Conservation (phyloP, 1,140 invertebrate species). For the Pseudomyrmex gracilis region DNA sequence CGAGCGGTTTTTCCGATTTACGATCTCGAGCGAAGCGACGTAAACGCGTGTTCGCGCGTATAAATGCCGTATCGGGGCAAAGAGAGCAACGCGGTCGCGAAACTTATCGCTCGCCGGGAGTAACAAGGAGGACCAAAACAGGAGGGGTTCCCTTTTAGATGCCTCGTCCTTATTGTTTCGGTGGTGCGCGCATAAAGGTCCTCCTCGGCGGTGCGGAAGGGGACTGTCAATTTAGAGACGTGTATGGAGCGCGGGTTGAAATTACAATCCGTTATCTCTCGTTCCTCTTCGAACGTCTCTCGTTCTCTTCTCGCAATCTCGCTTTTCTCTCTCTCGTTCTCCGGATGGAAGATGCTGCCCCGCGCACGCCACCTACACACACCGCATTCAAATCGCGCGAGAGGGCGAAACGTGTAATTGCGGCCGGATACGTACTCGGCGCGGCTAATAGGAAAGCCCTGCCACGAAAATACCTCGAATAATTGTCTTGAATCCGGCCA, state of each 20-base stretch:
- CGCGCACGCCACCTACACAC: slow-evolving; percentile 56
- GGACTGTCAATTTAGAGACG: slow-evolving; percentile 67
- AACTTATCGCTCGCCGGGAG: slow-evolving; percentile 34
- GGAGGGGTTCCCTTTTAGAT: slow-evolving; percentile 42
- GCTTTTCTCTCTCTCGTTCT: background rate
- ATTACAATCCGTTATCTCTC: slow-evolving; percentile 62
- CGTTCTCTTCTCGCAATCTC: slow-evolving; percentile 1
- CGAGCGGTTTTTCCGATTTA: slow-evolving; percentile 1
- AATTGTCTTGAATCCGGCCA: slow-evolving; percentile 74
- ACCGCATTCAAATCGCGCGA: background rate
- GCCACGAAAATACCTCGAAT: slow-evolving; percentile 78
- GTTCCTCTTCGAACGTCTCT: slow-evolving; percentile 10
- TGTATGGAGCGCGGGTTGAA: slow-evolving; percentile 59
- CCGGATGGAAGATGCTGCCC: background rate
- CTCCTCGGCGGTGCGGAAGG: slow-evolving; percentile 42
- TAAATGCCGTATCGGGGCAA: background rate
- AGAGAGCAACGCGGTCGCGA: slow-evolving; percentile 11
- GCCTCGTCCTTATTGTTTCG: slow-evolving; percentile 67
- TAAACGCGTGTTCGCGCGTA: background rate
- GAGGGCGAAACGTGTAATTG: slow-evolving; percentile 62
- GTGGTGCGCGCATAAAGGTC: slow-evolving; percentile 60
- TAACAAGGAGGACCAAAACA: slow-evolving; percentile 60
- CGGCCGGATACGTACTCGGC: background rate
- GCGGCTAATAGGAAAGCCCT: slow-evolving; percentile 76
- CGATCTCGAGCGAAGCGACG: background rate